These are phyloP conservation scores for Hafferia zeledoni DNA, from an alignment of 2,797 vertebrate genomes.

Conservation along the genomic window DNA sequence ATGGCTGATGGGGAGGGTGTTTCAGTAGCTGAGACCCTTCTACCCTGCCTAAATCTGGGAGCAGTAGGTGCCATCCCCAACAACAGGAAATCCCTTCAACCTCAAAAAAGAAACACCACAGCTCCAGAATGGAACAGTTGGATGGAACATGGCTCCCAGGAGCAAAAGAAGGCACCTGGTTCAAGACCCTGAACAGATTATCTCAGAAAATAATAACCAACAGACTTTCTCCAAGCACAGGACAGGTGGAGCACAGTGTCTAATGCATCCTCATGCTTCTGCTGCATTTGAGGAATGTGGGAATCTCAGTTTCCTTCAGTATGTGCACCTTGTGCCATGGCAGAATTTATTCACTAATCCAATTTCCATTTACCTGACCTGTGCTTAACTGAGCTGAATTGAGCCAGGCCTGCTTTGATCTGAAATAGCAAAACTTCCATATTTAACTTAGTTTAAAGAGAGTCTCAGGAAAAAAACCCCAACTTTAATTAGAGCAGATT, in stretches of 20 bases:
- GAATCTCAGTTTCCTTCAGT: not conserved
- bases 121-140: rapidly evolving
- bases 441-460: not conserved
- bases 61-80: not conserved
- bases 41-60: not conserved
- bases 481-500: not conserved
- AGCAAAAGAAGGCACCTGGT: too few relatives aligned
- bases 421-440: not conserved
- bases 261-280: rapidly evolving
- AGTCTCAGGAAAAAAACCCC: not conserved
- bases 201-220: not conserved
- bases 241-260: not conserved
- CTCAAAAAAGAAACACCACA: not conserved
- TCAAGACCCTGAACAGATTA: too few relatives aligned
- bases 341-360: not conserved
- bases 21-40: not conserved
- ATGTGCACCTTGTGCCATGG: not conserved
- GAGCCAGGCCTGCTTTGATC: not conserved
- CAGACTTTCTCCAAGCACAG: not conserved
- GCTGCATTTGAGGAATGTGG: not conserved
- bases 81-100: not conserved
- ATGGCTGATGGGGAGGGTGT: rapidly evolving
- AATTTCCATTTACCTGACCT: not conserved
- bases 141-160: rapidly evolving
- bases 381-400: not conserved